Base-by-base conservation (phyloP, 2,888 invertebrate species). In the Acleris literana region DNA sequence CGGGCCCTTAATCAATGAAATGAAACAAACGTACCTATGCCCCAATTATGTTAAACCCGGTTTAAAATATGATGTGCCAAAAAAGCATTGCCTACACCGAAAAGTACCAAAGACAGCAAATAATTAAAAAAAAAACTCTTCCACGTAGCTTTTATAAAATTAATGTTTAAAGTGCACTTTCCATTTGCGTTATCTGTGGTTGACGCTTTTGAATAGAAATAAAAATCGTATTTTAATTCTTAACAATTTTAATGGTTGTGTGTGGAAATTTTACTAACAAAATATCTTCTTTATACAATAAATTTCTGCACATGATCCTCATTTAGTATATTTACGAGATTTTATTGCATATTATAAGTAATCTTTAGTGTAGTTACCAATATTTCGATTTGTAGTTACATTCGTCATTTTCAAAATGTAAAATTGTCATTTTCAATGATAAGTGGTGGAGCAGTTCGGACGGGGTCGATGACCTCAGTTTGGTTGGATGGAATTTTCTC, bases 321-420 rank as follows among this genome's bases (percentile, higher is more conserved):
- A 57, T 66, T 66, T 66, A 66, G 65, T 66, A 52, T 59, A 65
- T 79, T 80, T 79, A 81, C 82, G 77, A 83, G 74, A 85, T 86
- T 88, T 88, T 85, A 90, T 87, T 87, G 87, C 86, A 85, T 89
- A 88, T 87, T 88, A 80, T 84, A 84, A 83, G 83, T 85, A 82
- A 81, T 85, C 83, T 83, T 76, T 88, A 89, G 82, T 66, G 83
- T 91, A 90, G 88, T 83, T 72, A 81, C 55, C 85, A 88, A 82
- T 87, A 87, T 86, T 88, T 89, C 86, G 81, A 89, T 86, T 88
- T 84, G 85, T 90, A 90, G 90, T 86, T 86, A 86, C 84, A 89
- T 87, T 90, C 82, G 88, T 87, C 87, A 89, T 90, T 88, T 86
- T 84, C 79, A 81, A 81, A 65, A 76, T 84, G 84, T 85, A 80